These are phyloP conservation scores for Microdon myrmicae DNA, from an alignment of 2,888 invertebrate genomes.

Conservation along the genomic window DNA sequence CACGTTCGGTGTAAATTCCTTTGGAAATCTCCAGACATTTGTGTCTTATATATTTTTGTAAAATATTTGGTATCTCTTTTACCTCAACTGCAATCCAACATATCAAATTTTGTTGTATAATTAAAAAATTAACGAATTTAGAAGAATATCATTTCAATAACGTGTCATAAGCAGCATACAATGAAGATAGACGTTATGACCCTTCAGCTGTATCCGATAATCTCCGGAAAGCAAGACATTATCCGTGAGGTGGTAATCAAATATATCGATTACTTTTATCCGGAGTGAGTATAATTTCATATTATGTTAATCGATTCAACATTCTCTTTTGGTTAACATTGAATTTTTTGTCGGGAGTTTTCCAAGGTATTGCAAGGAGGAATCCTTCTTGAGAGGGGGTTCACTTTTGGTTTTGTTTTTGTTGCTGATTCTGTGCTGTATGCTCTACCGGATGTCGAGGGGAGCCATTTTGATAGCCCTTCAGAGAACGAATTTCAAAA, in stretches of 20 bases:
- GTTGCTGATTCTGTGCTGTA: too few relatives aligned
- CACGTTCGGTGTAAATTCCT: background rate
- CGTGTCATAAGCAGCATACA: constrained; percentile 46
- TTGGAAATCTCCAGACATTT: background rate
- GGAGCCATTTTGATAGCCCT: too few relatives aligned
- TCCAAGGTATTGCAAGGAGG: too few relatives aligned
- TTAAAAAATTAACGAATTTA: background rate
- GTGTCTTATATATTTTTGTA: background rate
- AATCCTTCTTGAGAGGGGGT: too few relatives aligned
- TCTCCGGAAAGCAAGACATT: constrained; percentile 75
- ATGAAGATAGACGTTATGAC: constrained; percentile 68
- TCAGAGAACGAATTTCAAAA: too few relatives aligned
- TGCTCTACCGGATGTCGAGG: too few relatives aligned
- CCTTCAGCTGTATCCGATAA: constrained; percentile 71
- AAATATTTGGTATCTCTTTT: background rate
- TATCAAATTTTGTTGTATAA: background rate
- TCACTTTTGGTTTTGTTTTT: too few relatives aligned
- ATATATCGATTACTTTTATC: constrained; percentile 78
- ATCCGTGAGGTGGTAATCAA: constrained; percentile 77
- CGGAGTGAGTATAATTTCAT: constrained; percentile 71
- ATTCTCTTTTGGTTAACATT: background rate
- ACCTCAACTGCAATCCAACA: constrained; percentile 3
- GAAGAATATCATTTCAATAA: too few relatives aligned
- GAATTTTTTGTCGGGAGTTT: too few relatives aligned
- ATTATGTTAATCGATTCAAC: background rate